These are phyloP conservation scores for Andrena bucephala DNA, from an alignment of 2,888 invertebrate species.

Conservation along the genomic window DNA sequence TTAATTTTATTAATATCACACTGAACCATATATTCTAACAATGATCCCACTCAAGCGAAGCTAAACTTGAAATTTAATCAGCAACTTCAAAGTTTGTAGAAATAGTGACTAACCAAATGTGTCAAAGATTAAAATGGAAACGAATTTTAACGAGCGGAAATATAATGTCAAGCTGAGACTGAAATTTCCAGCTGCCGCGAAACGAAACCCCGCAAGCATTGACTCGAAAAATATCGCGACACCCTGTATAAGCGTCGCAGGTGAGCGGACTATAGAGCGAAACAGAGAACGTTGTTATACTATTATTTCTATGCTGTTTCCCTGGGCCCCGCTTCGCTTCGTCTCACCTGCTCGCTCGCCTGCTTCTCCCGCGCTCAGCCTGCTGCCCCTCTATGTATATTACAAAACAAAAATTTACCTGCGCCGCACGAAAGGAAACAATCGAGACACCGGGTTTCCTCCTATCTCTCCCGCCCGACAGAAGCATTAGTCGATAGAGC, in stretches of 20 bases:
- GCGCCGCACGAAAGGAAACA: constrained; percentile 34
- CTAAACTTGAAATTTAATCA: background rate
- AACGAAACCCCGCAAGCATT: background rate
- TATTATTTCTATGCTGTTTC: constrained; percentile 77
- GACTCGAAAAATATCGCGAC: constrained; percentile 23
- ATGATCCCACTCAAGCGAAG: background rate
- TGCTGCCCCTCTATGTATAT: constrained; percentile 36
- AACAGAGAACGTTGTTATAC: constrained; percentile 81
- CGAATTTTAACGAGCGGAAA: too few relatives aligned
- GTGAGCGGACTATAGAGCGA: constrained; percentile 80
- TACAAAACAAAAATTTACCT: constrained; percentile 57
- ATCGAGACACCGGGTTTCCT: constrained; percentile 41
- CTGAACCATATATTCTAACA: constrained; percentile 8
- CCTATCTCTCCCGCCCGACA: constrained; percentile 1
- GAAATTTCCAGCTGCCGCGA: background rate
- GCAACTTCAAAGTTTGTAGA: too few relatives aligned
- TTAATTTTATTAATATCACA: background rate
- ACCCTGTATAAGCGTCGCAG: constrained; percentile 75
- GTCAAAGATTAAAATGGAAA: background rate
- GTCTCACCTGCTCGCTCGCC: constrained; percentile 72
- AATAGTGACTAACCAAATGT: background rate
- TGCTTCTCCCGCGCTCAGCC: constrained; percentile 47
- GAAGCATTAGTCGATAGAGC: constrained; percentile 7
- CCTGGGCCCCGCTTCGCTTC: constrained; percentile 71
- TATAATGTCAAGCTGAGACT: background rate